Percentiles rank a stretch among this genome's conserved stretches.
phyloP scores from a whole-genome alignment of 64 coral and sea anemone species.

The Montipora sp. region DNA sequence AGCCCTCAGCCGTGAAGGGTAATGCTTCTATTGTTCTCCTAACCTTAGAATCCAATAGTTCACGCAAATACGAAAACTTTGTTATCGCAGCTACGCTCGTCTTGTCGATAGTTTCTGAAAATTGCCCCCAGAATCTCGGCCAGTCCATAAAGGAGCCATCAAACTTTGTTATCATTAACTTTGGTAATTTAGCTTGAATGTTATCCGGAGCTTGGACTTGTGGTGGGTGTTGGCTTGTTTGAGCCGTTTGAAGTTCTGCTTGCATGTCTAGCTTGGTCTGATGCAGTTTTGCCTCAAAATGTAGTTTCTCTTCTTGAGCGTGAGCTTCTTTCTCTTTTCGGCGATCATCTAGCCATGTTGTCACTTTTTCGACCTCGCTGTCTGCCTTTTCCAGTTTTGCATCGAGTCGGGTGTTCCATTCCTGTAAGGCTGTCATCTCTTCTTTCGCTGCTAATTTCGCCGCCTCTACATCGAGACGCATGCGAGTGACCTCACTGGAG shows the following conservation, averaged over 20 bases:
- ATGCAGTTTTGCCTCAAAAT: neutral
- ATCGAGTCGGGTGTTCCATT: neutral
- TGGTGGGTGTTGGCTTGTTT: neutral
- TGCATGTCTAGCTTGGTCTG: neutral
- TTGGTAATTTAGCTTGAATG: conserved; percentile 54
- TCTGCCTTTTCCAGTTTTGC: neutral
- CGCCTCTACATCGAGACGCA: neutral
- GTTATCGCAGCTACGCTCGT: conserved; percentile 5
- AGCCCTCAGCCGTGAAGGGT: conserved; percentile 49
- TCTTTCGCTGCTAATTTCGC: neutral
- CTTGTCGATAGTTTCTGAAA: neutral
- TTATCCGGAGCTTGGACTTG: neutral
- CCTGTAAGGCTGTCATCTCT: neutral
- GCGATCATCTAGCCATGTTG: neutral
- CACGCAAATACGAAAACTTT: conserved; percentile 54
- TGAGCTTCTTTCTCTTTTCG: neutral
- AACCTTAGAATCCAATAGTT: conserved; percentile 22
- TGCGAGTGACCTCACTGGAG: neutral
- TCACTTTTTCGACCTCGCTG: neutral
- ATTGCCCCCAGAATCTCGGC: conserved; percentile 57
- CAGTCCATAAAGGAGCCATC: conserved; percentile 58
- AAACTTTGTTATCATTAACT: conserved; percentile 60
- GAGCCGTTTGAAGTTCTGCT: neutral
- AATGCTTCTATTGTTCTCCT: conserved; percentile 29
- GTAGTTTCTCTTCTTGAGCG: neutral